Conservation (phyloP, 2,797 vertebrate species). For the Galago senegalensis region DNA sequence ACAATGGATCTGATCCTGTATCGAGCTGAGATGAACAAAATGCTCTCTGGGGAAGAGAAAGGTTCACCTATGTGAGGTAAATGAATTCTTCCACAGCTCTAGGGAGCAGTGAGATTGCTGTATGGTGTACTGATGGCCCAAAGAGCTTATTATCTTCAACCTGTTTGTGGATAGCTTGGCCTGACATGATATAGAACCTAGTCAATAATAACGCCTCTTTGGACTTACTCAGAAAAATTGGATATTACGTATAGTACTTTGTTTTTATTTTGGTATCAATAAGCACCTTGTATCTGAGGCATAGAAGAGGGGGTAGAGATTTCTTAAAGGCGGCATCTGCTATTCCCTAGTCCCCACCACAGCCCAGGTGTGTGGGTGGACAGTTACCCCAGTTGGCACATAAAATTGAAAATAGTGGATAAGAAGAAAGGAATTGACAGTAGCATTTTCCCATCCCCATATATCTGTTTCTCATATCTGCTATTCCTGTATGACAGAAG, state of each 20-base stretch:
- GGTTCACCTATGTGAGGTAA: constrained; percentile 73
- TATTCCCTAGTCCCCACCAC: too few species aligned
- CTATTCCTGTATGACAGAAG: neutral
- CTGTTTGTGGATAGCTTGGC: constrained; percentile 57
- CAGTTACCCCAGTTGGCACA: neutral
- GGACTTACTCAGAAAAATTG: constrained; percentile 72
- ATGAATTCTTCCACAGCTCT: constrained; percentile 72
- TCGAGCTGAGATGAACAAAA: constrained; percentile 75
- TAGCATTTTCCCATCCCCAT: neutral
- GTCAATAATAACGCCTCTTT: constrained; percentile 76
- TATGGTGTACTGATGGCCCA: constrained; percentile 53
- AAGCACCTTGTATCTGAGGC: constrained; percentile 41
- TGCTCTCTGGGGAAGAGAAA: constrained; percentile 70
- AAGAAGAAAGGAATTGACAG: neutral
- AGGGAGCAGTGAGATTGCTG: constrained; percentile 66
- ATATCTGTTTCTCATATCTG: neutral
- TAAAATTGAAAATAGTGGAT: neutral
- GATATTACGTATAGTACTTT: constrained; percentile 60
- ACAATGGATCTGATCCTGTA: constrained; percentile 79
- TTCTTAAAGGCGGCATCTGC: neutral
- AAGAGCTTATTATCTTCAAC: constrained; percentile 72
- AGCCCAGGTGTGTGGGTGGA: neutral
- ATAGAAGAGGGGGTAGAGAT: neutral
- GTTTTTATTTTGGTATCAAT: constrained; percentile 60
- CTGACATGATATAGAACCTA: constrained; percentile 66